These are phyloP conservation scores for Lasioglossum lativentre DNA, from an alignment of 2,888 invertebrate genomes.

Conservation along the genomic window DNA sequence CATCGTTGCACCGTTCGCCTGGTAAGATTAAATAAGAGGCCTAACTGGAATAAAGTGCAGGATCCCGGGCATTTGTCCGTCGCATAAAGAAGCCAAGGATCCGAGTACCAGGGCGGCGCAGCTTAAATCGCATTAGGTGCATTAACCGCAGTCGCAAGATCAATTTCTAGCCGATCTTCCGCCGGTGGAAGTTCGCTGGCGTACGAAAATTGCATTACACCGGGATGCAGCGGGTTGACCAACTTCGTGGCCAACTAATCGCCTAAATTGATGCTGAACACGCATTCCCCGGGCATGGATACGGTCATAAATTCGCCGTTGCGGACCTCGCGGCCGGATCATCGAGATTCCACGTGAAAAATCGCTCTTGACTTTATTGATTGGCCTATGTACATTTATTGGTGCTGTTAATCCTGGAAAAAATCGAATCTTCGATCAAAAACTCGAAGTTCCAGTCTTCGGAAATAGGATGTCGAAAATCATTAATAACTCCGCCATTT, in stretches of 20 bases:
- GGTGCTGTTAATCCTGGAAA: background rate
- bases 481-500: background rate
- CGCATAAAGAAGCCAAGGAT: slow-evolving; percentile 5
- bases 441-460: no score
- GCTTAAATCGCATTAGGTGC: slow-evolving; percentile 2
- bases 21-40: background rate
- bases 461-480: background rate
- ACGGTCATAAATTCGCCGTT: slow-evolving; percentile 29
- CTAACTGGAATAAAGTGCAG: background rate
- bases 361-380: background rate
- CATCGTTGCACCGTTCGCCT: background rate
- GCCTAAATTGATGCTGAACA: slow-evolving; percentile 14
- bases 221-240: slow-evolving; percentile 12
- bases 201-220: slow-evolving; percentile 12
- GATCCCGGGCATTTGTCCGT: background rate
- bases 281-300: slow-evolving; percentile 1
- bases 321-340: background rate
- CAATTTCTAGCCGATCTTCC: slow-evolving; percentile 1
- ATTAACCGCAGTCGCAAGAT: slow-evolving; percentile 2
- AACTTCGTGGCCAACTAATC: slow-evolving; percentile 9
- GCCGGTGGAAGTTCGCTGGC: background rate
- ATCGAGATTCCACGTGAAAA: slow-evolving; percentile 1
- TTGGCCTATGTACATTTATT: background rate
- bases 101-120: background rate
- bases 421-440: background rate